A percentile compares a stretch with the other conserved stretches of the same genome.
Evolutionary conservation across 2,888 invertebrate genomes (phyloP).

Genomic region (Drosophila flavopinicola): DNA sequence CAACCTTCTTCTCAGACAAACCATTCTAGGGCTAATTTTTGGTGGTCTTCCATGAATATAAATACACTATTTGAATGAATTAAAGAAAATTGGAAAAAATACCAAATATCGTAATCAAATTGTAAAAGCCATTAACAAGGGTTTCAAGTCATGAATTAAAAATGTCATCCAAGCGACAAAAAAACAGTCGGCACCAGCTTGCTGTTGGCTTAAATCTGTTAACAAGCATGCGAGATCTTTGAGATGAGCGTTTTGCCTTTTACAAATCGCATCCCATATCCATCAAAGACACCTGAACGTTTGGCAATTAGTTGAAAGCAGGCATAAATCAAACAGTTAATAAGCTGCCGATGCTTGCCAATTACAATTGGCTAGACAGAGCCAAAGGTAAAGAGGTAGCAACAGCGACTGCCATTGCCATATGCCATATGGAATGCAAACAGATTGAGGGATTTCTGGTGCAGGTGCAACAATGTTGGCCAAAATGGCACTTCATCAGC

Average conservation of each 20-base stretch:
- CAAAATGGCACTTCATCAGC: constrained; percentile 53
- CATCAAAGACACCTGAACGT: constrained; percentile 36
- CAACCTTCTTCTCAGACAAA: too few species aligned
- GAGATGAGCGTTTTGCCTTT: constrained; percentile 28
- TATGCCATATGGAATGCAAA: constrained; percentile 54
- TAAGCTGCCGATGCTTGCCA: constrained; percentile 49
- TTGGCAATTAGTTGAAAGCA: constrained; percentile 58
- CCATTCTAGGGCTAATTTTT: too few species aligned
- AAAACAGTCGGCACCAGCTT: too few species aligned
- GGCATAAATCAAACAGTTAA: constrained; percentile 71
- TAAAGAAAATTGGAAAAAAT: too few species aligned
- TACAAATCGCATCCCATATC: constrained; percentile 30
- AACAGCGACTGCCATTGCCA: background rate
- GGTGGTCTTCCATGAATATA: too few species aligned
- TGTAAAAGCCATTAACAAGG: too few species aligned
- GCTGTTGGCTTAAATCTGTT: background rate
- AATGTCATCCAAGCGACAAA: background rate
- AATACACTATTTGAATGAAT: too few species aligned
- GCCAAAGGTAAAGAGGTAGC: too few species aligned
- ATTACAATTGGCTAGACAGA: constrained; percentile 39
- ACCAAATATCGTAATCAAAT: too few species aligned
- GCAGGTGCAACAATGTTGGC: constrained; percentile 68
- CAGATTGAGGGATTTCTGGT: constrained; percentile 62
- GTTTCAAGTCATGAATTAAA: too few species aligned
- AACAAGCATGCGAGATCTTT: background rate